A percentile compares a stretch with the other conserved stretches of the same genome.
Evolutionary conservation across 2,888 invertebrate genomes (phyloP).

Genomic region (Zootermopsis nevadensis): DNA sequence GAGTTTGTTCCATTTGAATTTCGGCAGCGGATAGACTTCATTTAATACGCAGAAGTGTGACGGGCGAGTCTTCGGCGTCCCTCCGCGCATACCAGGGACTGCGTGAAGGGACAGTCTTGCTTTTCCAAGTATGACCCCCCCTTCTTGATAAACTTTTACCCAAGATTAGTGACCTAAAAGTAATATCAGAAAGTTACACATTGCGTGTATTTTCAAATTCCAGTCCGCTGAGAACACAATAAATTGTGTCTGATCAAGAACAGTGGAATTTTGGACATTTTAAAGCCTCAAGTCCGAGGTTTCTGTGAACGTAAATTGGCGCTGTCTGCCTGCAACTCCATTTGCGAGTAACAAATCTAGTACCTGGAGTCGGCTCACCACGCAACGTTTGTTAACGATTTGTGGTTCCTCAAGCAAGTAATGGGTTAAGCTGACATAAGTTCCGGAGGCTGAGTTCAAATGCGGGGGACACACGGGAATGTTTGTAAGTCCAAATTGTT

Average conservation of each 20-base stretch:
- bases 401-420: conserved; percentile 34
- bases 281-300: too few relatives aligned
- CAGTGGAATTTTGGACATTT: too few relatives aligned
- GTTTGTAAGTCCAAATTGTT: not conserved
- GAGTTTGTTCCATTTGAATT: not conserved
- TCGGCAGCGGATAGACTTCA: too few relatives aligned
- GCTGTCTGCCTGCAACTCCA: not conserved
- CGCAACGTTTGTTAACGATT: not conserved
- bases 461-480: not conserved
- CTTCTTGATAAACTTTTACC: conserved; percentile 27
- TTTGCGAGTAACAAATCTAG: not conserved
- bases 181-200: too few relatives aligned
- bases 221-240: too few relatives aligned
- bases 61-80: too few relatives aligned
- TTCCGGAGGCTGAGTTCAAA: not conserved
- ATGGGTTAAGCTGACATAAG: conserved; percentile 38
- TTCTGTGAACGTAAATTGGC: not conserved
- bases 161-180: conserved; percentile 37
- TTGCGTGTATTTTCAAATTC: too few relatives aligned
- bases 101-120: not conserved
- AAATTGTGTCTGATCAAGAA: too few relatives aligned
- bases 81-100: not conserved
- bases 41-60: too few relatives aligned
- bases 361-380: not conserved
- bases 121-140: conserved; percentile 41